Conservation (phyloP, 2,113 vertebrate species). For the Tamias sibiricus region DNA sequence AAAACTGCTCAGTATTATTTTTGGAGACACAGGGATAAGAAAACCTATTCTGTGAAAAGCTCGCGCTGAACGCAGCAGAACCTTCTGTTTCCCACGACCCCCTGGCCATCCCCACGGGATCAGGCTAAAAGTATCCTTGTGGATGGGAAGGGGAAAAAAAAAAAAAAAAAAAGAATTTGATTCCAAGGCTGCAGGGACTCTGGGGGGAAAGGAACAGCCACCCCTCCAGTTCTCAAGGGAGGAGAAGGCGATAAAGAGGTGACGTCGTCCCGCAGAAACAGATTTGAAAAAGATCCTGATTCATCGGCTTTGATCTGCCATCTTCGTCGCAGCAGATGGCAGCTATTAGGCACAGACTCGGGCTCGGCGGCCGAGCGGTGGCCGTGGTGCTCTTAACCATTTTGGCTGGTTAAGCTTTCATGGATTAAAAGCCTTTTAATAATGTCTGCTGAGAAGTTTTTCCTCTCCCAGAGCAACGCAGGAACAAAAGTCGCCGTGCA, state of each 20-base stretch:
- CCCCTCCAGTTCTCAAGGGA: not conserved
- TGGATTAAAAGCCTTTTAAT: slow-evolving; percentile 78
- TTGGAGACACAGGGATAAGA: not conserved
- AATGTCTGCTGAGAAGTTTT: slow-evolving; percentile 20
- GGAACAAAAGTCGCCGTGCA: not conserved
- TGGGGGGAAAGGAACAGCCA: not conserved
- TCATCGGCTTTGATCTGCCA: slow-evolving; percentile 40
- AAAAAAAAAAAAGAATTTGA: not conserved
- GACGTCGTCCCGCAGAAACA: not conserved
- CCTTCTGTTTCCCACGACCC: not conserved
- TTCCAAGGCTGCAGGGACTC: not conserved
- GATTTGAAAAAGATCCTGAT: not conserved
- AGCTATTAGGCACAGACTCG: not conserved
- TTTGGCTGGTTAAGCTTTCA: slow-evolving; percentile 44
- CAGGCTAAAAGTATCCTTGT: not conserved
- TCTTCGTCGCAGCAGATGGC: slow-evolving; percentile 20
- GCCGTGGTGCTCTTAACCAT: not conserved
- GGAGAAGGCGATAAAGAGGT: not conserved
- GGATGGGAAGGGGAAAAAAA: not conserved
- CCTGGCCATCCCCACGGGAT: not conserved
- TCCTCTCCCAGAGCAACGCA: not conserved
- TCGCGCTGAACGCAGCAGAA: not conserved
- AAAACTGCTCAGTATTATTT: not conserved
- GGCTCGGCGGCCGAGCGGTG: accelerated
- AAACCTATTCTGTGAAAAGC: not conserved